phyloP scores from a whole-genome alignment of 92 coral and sea anemone genomes.

The Epizoanthus stellaris region DNA sequence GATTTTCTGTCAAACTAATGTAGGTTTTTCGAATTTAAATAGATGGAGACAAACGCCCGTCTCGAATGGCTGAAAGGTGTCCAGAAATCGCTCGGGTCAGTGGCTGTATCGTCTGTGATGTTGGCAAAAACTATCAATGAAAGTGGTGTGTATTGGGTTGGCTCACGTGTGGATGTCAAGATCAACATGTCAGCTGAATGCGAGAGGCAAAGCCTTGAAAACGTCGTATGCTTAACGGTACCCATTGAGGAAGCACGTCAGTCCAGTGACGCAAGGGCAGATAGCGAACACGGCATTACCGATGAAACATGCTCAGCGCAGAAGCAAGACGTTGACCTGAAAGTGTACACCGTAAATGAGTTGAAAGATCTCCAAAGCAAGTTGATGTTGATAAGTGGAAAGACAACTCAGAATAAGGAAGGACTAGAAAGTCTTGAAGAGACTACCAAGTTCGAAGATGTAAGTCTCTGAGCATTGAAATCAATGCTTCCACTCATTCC shows the following conservation, averaged over 20 bases:
- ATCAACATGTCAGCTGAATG: not conserved
- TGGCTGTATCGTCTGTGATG: conserved; percentile 57
- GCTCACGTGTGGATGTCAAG: not conserved
- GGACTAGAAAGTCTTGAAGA: conserved; percentile 56
- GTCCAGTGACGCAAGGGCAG: too few species aligned
- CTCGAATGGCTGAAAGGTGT: conserved; percentile 61
- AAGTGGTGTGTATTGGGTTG: conserved; percentile 57
- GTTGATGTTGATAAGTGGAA: conserved; percentile 72
- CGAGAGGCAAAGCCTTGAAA: not conserved
- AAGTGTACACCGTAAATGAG: conserved; percentile 50
- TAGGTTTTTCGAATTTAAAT: too few species aligned
- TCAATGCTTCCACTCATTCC: too few species aligned
- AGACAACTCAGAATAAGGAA: conserved; percentile 20
- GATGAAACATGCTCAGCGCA: too few species aligned
- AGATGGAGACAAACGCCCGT: conserved; percentile 51
- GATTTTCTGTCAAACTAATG: too few species aligned
- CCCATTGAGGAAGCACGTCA: conserved; percentile 29
- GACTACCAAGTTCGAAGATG: conserved; percentile 59
- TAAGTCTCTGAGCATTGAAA: conserved; percentile 5
- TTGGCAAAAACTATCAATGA: conserved; percentile 63
- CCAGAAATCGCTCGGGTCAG: conserved; percentile 67
- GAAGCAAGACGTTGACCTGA: conserved; percentile 1
- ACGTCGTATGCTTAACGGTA: conserved; percentile 30
- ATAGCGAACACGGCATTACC: too few species aligned
- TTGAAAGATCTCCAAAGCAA: conserved; percentile 75